Evolutionary conservation across 2,113 vertebrate genomes (phyloP).

Genomic region (Otis tarda): DNA sequence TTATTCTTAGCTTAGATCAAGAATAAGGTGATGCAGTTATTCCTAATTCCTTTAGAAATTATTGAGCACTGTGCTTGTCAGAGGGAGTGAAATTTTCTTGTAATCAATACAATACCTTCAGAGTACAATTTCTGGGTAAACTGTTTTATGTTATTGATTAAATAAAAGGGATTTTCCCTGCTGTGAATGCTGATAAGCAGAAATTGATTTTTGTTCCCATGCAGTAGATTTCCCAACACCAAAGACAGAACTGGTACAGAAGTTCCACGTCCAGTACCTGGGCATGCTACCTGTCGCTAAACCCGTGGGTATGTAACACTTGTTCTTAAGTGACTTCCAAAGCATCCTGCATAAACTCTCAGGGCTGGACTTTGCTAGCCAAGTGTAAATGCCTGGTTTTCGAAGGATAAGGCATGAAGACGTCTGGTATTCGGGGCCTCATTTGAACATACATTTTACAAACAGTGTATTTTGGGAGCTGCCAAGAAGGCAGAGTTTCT

Average conservation of each 20-base stretch:
- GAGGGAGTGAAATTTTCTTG: background rate
- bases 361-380: background rate
- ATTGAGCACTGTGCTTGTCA: background rate
- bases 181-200: slow-evolving; percentile 20
- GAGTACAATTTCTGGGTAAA: background rate
- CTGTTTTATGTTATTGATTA: background rate
- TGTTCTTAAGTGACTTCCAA: background rate
- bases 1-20: background rate
- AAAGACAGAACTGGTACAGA: slow-evolving; percentile 97
- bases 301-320: slow-evolving; percentile 85
- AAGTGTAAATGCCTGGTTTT: background rate
- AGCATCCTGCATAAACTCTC: background rate
- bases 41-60: background rate
- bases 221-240: slow-evolving; percentile 96
- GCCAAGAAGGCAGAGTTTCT: background rate
- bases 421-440: background rate
- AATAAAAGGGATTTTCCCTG: background rate
- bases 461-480: background rate
- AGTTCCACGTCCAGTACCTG: slow-evolving; percentile 93
- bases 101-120: background rate
- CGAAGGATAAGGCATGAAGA: background rate
- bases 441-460: background rate
- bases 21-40: background rate
- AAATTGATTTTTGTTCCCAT: slow-evolving; percentile 58
- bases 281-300: slow-evolving; percentile 88